Percentiles rank a stretch among this genome's conserved stretches.
Evolutionary conservation across 1,140 invertebrate species (phyloP).

Genomic region (Zelostemma sp.): DNA sequence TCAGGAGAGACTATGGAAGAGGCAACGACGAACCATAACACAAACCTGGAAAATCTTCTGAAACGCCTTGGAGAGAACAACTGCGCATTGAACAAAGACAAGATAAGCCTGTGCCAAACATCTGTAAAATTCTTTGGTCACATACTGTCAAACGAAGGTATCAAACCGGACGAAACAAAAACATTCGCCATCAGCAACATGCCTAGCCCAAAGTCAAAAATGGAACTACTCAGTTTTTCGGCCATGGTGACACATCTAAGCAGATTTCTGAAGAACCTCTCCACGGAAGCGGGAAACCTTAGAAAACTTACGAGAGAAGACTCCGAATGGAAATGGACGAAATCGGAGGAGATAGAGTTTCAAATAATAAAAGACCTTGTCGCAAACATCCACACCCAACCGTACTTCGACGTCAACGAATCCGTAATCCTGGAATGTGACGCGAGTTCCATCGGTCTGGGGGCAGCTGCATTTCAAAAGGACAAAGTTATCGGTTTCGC

Average conservation of each 20-base stretch:
- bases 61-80: conserved; percentile 26
- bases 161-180: conserved; percentile 54
- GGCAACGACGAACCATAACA: conserved; percentile 34
- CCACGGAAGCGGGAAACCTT: conserved; percentile 37
- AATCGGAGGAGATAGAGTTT: conserved; percentile 42
- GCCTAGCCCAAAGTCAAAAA: conserved; percentile 44
- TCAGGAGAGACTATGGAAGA: conserved; percentile 40
- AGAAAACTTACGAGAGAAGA: conserved; percentile 49
- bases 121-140: conserved; percentile 55
- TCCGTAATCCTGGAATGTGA: conserved; percentile 6
- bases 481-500: conserved; percentile 48
- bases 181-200: conserved; percentile 54
- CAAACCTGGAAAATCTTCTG: conserved; percentile 49
- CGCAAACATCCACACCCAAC: conserved; percentile 20
- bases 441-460: neutral
- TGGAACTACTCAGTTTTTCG: conserved; percentile 56
- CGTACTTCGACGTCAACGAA: neutral
- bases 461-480: conserved; percentile 24
- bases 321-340: conserved; percentile 44
- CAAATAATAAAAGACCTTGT: conserved; percentile 47
- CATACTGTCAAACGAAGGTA: conserved; percentile 51
- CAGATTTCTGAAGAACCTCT: conserved; percentile 35
- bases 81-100: conserved; percentile 50
- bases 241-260: conserved; percentile 56
- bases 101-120: conserved; percentile 41